A percentile compares a stretch with the other conserved stretches of the same genome.
Evolutionary conservation across 2,797 vertebrate species (phyloP).

Genomic region (Cyprinella venusta): DNA sequence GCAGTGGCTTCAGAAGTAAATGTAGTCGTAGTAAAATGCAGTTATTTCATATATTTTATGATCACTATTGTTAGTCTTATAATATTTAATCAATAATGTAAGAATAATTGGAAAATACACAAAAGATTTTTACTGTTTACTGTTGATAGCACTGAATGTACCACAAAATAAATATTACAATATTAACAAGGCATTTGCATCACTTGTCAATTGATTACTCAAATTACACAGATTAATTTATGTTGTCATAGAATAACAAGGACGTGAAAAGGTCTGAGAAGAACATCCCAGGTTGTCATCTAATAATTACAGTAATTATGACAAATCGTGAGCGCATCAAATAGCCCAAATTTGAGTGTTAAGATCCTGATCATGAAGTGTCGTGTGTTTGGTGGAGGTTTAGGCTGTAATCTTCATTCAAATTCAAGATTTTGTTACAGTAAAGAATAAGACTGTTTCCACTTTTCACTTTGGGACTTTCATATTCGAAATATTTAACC

Average conservation of each 20-base stretch:
- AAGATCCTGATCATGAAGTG: conserved; percentile 13
- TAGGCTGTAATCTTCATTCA: neutral
- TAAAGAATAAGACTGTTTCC: conserved; percentile 25
- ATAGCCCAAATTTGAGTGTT: neutral
- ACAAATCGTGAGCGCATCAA: neutral
- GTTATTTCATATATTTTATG: neutral
- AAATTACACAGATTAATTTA: neutral
- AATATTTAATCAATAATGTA: neutral
- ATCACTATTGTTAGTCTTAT: neutral
- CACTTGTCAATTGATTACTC: neutral
- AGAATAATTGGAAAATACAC: neutral
- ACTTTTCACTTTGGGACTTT: conserved; percentile 21
- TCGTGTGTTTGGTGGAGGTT: conserved; percentile 36
- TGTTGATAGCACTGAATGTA: neutral
- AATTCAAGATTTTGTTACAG: conserved; percentile 26
- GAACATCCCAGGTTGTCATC: neutral
- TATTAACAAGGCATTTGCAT: neutral
- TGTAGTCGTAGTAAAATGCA: neutral
- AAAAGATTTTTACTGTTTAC: neutral
- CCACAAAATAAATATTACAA: neutral
- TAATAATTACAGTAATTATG: neutral
- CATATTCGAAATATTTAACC: neutral
- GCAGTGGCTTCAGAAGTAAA: neutral
- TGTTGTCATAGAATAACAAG: neutral
- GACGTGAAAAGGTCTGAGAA: neutral